Evolutionary conservation across 2,888 invertebrate species (phyloP).

Genomic region (Anodontia alba): DNA sequence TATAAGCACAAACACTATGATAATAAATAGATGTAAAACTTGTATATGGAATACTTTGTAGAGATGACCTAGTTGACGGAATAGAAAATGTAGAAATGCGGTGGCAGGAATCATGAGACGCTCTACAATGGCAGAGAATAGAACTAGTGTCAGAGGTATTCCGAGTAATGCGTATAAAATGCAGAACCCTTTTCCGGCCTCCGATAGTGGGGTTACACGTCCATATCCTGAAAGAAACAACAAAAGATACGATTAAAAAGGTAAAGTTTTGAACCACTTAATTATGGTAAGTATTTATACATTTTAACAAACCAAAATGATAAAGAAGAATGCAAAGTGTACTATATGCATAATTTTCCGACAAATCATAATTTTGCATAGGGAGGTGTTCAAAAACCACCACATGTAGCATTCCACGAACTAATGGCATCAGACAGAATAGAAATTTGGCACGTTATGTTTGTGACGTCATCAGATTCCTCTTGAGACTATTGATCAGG

Average conservation of each 20-base stretch:
- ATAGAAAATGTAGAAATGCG: conserved; percentile 88
- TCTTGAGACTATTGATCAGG: too few species aligned
- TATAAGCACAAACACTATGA: conserved; percentile 86
- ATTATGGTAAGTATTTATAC: not conserved
- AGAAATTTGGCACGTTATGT: too few species aligned
- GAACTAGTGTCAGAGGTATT: conserved; percentile 93
- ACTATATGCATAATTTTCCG: too few species aligned
- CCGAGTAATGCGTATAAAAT: conserved; percentile 93
- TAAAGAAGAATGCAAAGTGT: too few species aligned
- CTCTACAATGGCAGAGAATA: conserved; percentile 93
- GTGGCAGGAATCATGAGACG: conserved; percentile 91
- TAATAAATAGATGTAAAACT: conserved; percentile 90
- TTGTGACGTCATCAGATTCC: too few species aligned
- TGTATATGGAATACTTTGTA: conserved; percentile 87
- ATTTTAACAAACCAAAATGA: not conserved
- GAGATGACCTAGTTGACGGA: conserved; percentile 78
- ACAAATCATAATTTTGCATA: too few species aligned
- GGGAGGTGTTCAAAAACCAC: too few species aligned
- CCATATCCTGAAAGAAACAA: conserved; percentile 90
- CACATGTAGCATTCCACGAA: too few species aligned
- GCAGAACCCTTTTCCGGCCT: conserved; percentile 94
- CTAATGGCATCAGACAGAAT: too few species aligned
- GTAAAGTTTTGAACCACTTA: not conserved
- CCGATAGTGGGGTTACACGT: conserved; percentile 93
- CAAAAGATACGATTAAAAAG: not conserved